Conservation (phyloP, 2,888 invertebrate genomes). For the Acleris holmiana region DNA sequence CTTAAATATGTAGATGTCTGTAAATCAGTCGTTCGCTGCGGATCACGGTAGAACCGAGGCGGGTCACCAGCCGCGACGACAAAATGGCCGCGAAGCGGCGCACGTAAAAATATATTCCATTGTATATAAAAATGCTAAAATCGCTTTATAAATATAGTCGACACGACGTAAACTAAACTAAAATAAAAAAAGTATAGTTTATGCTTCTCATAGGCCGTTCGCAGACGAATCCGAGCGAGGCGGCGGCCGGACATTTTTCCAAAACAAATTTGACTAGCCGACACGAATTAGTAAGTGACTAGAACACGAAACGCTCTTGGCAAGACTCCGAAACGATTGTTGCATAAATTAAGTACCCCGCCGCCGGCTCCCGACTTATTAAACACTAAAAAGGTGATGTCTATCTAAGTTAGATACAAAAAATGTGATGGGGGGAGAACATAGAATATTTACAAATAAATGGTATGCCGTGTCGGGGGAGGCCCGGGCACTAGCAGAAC, state of each 20-base stretch:
- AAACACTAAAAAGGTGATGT: constrained; percentile 3
- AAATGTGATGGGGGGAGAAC: constrained; percentile 65
- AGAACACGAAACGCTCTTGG: constrained; percentile 77
- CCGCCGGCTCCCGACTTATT: constrained; percentile 10
- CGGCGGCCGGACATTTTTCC: constrained; percentile 37
- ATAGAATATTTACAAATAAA: constrained; percentile 81
- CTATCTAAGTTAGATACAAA: constrained; percentile 17
- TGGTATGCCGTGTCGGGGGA: constrained; percentile 19
- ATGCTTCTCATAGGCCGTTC: constrained; percentile 71
- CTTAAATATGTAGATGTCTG: not conserved
- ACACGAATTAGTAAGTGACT: constrained; percentile 80
- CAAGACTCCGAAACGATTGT: constrained; percentile 63
- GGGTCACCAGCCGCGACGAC: constrained; percentile 54
- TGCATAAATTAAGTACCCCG: constrained; percentile 15
- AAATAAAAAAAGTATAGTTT: constrained; percentile 67
- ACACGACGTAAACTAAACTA: constrained; percentile 53
- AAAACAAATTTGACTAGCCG: constrained; percentile 73
- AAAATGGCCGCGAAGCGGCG: constrained; percentile 57
- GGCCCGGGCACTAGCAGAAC: constrained; percentile 72
- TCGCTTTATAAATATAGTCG: constrained; percentile 68
- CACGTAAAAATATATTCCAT: constrained; percentile 42
- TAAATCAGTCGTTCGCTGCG: not conserved
- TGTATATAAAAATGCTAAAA: constrained; percentile 66
- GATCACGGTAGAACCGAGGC: not conserved
- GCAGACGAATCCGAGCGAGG: constrained; percentile 26